Evolutionary conservation across 2,888 invertebrate genomes (phyloP).

Genomic region (Alloscopus bannaensis): DNA sequence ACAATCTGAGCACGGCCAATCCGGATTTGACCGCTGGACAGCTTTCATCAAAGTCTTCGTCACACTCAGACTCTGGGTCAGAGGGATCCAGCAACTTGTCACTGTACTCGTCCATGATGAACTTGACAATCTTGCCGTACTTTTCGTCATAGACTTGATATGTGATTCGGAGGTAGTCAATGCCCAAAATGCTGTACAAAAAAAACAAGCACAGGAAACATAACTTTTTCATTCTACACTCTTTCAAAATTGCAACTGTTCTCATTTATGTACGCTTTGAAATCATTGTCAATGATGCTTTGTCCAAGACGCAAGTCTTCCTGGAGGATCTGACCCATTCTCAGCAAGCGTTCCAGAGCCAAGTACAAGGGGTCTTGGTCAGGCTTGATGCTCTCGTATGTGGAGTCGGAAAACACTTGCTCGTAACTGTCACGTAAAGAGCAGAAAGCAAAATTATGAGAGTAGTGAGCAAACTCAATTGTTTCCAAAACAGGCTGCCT

Average conservation of each 20-base stretch:
- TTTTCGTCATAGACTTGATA: constrained; percentile 61
- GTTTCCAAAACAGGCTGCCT: too few species aligned
- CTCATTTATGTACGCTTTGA: constrained; percentile 44
- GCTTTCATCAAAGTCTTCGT: constrained; percentile 35
- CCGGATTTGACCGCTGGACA: constrained; percentile 24
- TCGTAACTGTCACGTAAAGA: constrained; percentile 28
- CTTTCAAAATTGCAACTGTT: neutral
- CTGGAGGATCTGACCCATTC: constrained; percentile 59
- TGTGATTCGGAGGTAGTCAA: constrained; percentile 56
- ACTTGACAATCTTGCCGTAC: constrained; percentile 61
- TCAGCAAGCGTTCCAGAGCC: constrained; percentile 44
- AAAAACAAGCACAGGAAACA: neutral
- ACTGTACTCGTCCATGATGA: constrained; percentile 54
- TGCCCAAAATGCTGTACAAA: constrained; percentile 43
- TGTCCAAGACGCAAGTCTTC: constrained; percentile 55
- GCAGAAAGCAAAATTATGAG: neutral
- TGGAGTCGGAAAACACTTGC: constrained; percentile 51
- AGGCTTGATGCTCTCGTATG: constrained; percentile 1
- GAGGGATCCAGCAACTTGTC: constrained; percentile 18
- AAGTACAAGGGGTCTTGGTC: constrained; percentile 27
- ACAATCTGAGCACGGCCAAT: constrained; percentile 42
- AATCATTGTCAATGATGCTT: constrained; percentile 48
- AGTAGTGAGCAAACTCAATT: neutral
- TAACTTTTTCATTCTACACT: neutral
- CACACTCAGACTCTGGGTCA: constrained; percentile 5